Base-by-base conservation (phyloP, 2,113 vertebrate genomes). In the Solenodon paradoxus region DNA sequence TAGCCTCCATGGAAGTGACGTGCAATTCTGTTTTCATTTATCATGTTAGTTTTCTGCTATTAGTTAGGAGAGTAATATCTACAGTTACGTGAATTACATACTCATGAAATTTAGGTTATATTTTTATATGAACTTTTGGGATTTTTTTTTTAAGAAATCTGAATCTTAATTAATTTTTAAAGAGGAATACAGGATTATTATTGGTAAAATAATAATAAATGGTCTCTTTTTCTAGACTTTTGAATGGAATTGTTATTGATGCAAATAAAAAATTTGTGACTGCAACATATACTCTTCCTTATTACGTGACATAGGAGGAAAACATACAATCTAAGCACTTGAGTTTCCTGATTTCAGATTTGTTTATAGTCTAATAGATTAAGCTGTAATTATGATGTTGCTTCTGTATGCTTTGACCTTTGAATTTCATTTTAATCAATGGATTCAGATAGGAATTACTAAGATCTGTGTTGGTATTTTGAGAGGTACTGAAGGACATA, bases 341-440 rank as follows among this genome's bases (percentile, higher is more conserved):
- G 61, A 32, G 26, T 84, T 93, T 95, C 30, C 38, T 71, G 24
- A 88, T 12, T 35, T 93, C 3, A 87, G 28, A 38, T 32, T 47
- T 49, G 7, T 17, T 81, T 64, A 42, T 42, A 77, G 12, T 88
- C 38, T 69, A 32, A 40, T n/a, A 88, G 77, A 96, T 10, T 64
- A 72, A 74, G n/a, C 49, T 72, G 42, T 59, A 45, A 47, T 89
- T 92, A 71, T 26, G 9, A 64, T 61, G 68, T 38, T 80, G 16
- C 57, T 81, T 78, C 30, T 86, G 15, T 69, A 30, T 91, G 28
- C 88, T 84, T 87, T 72, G 91, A 24, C 74, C 55, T 72, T 72
- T 81, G 17, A 2, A 59, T 88, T 96, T 96, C 22, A 53, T 94
- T 94, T 95, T 79, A 88, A 47, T 91, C 82, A n/a, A 66, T 90